phyloP scores from a whole-genome alignment of 1,140 invertebrate species.

The Acromyrmex echinatior region DNA sequence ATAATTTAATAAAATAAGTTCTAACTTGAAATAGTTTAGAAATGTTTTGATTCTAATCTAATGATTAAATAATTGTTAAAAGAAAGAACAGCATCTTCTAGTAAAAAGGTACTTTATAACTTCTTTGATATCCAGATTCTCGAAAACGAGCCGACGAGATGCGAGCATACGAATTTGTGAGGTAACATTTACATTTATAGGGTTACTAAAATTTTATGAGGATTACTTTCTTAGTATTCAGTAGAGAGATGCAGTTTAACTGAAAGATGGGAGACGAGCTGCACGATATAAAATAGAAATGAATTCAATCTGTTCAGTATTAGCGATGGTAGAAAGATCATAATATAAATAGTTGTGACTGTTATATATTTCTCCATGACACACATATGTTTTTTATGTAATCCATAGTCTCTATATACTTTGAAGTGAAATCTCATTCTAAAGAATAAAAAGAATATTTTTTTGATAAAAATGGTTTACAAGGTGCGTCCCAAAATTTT shows the following conservation, averaged over 20 bases:
- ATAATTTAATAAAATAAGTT: conserved; percentile 51
- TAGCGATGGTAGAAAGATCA: conserved; percentile 1
- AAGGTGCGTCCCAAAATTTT: too few species aligned
- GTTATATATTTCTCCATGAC: background rate
- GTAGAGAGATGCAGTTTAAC: conserved; percentile 23
- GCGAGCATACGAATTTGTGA: conserved; percentile 77
- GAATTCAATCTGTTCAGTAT: conserved; percentile 5
- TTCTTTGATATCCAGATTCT: conserved; percentile 60
- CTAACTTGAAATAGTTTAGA: conserved; percentile 41
- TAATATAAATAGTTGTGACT: background rate
- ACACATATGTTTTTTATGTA: too few species aligned
- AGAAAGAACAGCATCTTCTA: conserved; percentile 29
- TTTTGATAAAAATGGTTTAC: too few species aligned
- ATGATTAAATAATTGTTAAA: background rate
- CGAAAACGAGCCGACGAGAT: conserved; percentile 37
- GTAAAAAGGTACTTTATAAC: conserved; percentile 65
- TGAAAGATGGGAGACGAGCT: conserved; percentile 9
- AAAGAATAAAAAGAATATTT: too few species aligned
- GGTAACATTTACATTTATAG: conserved; percentile 76
- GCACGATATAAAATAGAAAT: background rate
- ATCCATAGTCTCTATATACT: too few species aligned
- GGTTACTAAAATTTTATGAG: conserved; percentile 78
- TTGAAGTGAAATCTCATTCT: too few species aligned
- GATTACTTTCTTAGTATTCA: conserved; percentile 44
- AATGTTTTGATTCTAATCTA: conserved; percentile 64